Evolutionary conservation across 2,888 invertebrate genomes (phyloP).

Genomic region (Cheilosia vulpina): DNA sequence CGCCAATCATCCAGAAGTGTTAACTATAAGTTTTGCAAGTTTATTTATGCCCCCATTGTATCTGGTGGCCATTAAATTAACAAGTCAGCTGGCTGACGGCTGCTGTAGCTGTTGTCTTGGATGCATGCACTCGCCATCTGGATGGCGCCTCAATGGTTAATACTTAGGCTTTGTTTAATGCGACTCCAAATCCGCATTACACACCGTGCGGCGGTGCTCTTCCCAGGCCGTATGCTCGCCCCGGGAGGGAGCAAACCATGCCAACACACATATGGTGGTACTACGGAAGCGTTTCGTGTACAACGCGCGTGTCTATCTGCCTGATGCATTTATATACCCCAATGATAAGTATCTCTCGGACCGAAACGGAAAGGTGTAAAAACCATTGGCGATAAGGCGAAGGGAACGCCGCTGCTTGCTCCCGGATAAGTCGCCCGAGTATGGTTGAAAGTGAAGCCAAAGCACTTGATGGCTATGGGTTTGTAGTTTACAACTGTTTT

Average conservation of each 20-base stretch:
- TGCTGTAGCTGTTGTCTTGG: slow-evolving; percentile 45
- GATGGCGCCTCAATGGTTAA: slow-evolving; percentile 64
- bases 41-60: slow-evolving; percentile 72
- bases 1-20: slow-evolving; percentile 70
- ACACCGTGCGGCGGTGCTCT: not conserved
- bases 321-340: slow-evolving; percentile 26
- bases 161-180: slow-evolving; percentile 64
- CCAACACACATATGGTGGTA: not conserved
- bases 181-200: slow-evolving; percentile 46
- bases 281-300: slow-evolving; percentile 47
- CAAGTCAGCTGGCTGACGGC: slow-evolving; percentile 46
- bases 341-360: slow-evolving; percentile 49
- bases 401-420: slow-evolving; percentile 11
- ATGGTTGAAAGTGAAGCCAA: not conserved
- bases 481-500: not conserved
- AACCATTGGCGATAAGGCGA: slow-evolving; percentile 47
- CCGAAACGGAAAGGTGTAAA: slow-evolving; percentile 58
- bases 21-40: slow-evolving; percentile 65
- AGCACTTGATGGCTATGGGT: not conserved
- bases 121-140: slow-evolving; percentile 48
- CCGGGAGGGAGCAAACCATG: not conserved
- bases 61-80: slow-evolving; percentile 70
- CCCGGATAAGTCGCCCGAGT: slow-evolving; percentile 44
- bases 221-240: not conserved
- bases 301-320: slow-evolving; percentile 57